Base-by-base conservation (phyloP, 2,797 vertebrate genomes). In the Lindbergichthys nudifrons region DNA sequence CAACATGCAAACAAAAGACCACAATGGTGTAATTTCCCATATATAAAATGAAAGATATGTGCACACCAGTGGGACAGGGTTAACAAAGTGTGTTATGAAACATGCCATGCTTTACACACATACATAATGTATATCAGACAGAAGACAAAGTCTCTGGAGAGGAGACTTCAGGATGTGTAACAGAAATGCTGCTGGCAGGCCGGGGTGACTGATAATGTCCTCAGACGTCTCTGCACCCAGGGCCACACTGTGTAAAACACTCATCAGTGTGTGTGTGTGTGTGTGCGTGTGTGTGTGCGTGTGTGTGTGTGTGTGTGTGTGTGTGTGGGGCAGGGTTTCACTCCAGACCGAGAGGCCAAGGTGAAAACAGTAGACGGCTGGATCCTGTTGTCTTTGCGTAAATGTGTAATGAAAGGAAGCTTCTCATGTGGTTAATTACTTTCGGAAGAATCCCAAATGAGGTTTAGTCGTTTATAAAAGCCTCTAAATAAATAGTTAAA, bases 191-290 rank as follows among this genome's bases (percentile, higher is more conserved):
- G 75, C 66, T 62, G 75, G 77, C 70, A 50, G 72, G 73, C 56
- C 64, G 61, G 76, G 36, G 59, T 72, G 66, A 87, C 70, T 76
- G 72, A 85, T 86, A 81, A 89, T 79, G 69, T 89, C 81, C 79
- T 83, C 61, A 86, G 86, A 92, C 87, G 79, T 84, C 52, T 78
- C 71, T 75, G 76, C 46, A 56, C 77, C 80, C 65, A 63, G 76
- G 73, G 71, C 56, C 70, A 66, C 14, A 18, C 59, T 58, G 65
- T 56, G 59, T 72, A 75, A 66, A 46, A 52, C 72, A 46, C 50
- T 47, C 65, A 39, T 41, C 36, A 16, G 43, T 64, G 45, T 63
- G n/a, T 26, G 15, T 36, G 46, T 36, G 51, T 9, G 32, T 36
- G 51, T n/a, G 71, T 69, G 39, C 71, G 66, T 39, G n/a, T 56